A percentile compares a stretch with the other conserved stretches of the same genome.
phyloP scores from a whole-genome alignment of 2,113 vertebrate species.

The Calonectris borealis region DNA sequence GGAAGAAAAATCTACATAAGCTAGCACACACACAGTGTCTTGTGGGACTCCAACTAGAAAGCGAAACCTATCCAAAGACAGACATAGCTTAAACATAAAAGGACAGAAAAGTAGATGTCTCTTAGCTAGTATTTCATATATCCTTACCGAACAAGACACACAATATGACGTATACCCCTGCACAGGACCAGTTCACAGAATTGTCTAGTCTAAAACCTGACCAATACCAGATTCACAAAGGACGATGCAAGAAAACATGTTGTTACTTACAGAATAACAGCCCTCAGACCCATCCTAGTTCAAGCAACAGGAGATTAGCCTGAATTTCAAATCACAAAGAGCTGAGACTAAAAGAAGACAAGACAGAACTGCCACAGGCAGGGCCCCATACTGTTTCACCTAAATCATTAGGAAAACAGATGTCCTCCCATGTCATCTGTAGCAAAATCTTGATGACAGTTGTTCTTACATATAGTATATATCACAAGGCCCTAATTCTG shows the following conservation, averaged over 20 bases:
- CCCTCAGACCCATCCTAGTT: neutral
- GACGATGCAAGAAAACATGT: neutral
- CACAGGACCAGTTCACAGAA: neutral
- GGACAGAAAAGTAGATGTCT: neutral
- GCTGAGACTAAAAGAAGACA: neutral
- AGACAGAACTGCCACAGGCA: neutral
- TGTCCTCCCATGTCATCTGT: neutral
- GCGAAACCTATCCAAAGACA: neutral
- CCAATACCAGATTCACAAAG: neutral
- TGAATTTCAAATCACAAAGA: neutral
- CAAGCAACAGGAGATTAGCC: neutral
- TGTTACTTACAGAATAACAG: neutral
- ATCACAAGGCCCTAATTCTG: neutral
- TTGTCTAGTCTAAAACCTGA: neutral
- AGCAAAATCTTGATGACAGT: neutral
- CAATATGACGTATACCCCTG: neutral
- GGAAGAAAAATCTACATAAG: neutral
- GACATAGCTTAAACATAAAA: neutral
- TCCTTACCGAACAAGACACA: neutral
- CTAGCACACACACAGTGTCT: neutral
- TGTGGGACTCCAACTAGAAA: neutral
- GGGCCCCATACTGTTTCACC: neutral
- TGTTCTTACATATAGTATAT: neutral
- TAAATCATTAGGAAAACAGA: neutral
- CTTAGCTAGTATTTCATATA: neutral